phyloP scores from a whole-genome alignment of 2,113 vertebrate species.

The Festucalex cinctus region DNA sequence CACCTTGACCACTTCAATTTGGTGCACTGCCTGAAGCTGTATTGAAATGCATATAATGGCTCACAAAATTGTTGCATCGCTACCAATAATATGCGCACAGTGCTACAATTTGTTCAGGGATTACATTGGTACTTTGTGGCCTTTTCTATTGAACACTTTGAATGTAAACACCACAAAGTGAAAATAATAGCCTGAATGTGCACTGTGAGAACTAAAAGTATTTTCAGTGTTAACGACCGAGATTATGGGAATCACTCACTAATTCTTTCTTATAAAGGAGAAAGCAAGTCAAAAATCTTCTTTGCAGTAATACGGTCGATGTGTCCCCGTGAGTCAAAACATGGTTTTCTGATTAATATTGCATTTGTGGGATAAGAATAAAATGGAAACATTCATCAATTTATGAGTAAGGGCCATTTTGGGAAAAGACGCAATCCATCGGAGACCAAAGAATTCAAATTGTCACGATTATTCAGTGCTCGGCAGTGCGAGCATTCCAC shows the following conservation, averaged over 20 bases:
- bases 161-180: constrained; percentile 28
- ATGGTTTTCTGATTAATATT: too few relatives aligned
- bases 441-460: too few relatives aligned
- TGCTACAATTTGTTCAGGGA: constrained; percentile 34
- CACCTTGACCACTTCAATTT: constrained; percentile 19
- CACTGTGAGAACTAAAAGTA: background rate
- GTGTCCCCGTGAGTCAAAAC: too few relatives aligned
- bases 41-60: constrained; percentile 32
- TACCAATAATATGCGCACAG: constrained; percentile 25
- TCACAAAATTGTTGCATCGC: constrained; percentile 50
- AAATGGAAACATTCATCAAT: too few relatives aligned
- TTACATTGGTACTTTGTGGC: constrained; percentile 43
- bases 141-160: constrained; percentile 45
- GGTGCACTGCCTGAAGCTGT: constrained; percentile 32
- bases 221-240: background rate
- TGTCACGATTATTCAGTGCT: too few relatives aligned
- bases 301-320: too few relatives aligned
- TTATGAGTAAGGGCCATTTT: too few relatives aligned
- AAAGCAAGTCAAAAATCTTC: too few relatives aligned
- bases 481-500: too few relatives aligned
- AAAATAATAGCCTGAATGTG: constrained; percentile 9
- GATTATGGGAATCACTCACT: background rate
- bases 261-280: too few relatives aligned
- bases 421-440: too few relatives aligned
- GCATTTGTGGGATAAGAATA: too few relatives aligned